phyloP scores from a whole-genome alignment of 2,113 vertebrate genomes.

The Lampris incognitus region DNA sequence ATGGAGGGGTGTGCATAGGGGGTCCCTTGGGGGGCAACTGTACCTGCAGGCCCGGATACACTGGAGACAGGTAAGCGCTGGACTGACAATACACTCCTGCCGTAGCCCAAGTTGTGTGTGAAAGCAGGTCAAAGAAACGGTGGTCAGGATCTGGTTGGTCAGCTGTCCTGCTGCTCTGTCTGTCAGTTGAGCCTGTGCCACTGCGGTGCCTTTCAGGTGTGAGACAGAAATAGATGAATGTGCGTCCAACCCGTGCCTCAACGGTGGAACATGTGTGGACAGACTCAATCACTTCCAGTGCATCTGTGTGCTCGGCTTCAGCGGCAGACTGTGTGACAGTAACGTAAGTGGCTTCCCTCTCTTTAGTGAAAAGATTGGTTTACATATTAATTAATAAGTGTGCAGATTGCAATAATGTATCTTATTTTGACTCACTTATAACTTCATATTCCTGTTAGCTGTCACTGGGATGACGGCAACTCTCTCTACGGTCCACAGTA shows the following conservation, averaged over 20 bases:
- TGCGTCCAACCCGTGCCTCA: constrained; percentile 89
- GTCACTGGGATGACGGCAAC: too few species aligned
- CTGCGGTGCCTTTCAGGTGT: constrained; percentile 83
- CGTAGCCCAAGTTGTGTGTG: constrained; percentile 16
- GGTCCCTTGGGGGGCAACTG: constrained; percentile 88
- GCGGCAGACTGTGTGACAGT: constrained; percentile 87
- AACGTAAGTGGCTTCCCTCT: constrained; percentile 81
- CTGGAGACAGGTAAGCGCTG: constrained; percentile 84
- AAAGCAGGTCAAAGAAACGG: constrained; percentile 5
- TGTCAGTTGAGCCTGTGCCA: constrained; percentile 40
- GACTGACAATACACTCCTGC: neutral
- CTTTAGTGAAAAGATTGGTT: neutral
- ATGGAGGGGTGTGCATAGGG: constrained; percentile 82
- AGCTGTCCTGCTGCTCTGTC: constrained; percentile 39
- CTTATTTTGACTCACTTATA: neutral
- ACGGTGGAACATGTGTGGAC: constrained; percentile 90
- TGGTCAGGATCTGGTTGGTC: constrained; percentile 15
- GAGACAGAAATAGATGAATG: constrained; percentile 88
- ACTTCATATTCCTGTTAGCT: too few species aligned
- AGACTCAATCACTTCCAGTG: constrained; percentile 86
- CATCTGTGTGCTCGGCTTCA: constrained; percentile 87
- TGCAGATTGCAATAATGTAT: neutral
- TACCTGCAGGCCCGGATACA: constrained; percentile 87
- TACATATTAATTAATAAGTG: neutral
- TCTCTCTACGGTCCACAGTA: too few species aligned